A percentile compares a stretch with the other conserved stretches of the same genome.
These are phyloP conservation scores for Desmophyllum pertusum DNA, from an alignment of 92 coral and sea anemone species.

Conservation along the genomic window DNA sequence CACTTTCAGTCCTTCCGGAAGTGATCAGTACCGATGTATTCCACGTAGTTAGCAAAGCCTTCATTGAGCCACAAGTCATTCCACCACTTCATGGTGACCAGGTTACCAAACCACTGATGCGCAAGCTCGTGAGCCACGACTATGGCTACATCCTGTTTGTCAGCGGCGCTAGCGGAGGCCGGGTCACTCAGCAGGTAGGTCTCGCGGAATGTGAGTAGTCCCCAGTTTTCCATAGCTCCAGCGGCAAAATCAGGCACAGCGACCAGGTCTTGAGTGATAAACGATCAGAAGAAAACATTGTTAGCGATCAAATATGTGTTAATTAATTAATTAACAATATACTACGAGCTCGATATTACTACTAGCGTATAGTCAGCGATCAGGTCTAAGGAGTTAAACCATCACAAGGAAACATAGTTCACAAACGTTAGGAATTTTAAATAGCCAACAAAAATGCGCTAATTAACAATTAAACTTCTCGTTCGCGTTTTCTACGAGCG, in stretches of 20 bases:
- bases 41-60: constrained; percentile 84
- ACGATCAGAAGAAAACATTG: background rate
- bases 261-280: constrained; percentile 52
- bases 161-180: constrained; percentile 79
- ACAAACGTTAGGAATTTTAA: too few relatives aligned
- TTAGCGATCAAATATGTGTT: too few relatives aligned
- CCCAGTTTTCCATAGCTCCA: constrained; percentile 91
- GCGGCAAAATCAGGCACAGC: constrained; percentile 80
- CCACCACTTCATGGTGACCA: constrained; percentile 94
- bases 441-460: too few relatives aligned
- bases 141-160: constrained; percentile 82
- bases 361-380: too few relatives aligned
- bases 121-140: constrained; percentile 94
- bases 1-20: constrained; percentile 90
- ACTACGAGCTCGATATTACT: too few relatives aligned
- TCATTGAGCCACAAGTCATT: constrained; percentile 92
- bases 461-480: too few relatives aligned
- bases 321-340: too few relatives aligned
- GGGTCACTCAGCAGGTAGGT: constrained; percentile 86
- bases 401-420: too few relatives aligned
- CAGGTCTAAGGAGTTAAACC: too few relatives aligned
- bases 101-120: constrained; percentile 95
- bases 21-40: constrained; percentile 88
- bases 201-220: constrained; percentile 80
- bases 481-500: too few relatives aligned